Evolutionary conservation across 2,113 vertebrate species (phyloP).

Genomic region (Vireo altiloquus): DNA sequence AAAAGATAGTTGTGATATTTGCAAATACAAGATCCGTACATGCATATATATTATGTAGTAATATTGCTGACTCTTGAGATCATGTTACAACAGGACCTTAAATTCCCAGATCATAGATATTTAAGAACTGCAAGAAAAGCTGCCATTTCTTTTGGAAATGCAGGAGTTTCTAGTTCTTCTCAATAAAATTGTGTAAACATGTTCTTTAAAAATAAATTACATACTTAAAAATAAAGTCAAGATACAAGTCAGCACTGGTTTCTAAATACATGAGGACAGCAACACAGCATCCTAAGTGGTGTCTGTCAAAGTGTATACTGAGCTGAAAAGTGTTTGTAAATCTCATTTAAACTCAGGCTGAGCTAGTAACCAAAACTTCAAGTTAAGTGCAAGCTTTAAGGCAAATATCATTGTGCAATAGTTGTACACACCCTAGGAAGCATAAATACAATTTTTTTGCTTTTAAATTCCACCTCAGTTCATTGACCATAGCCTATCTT

Average conservation of each 20-base stretch:
- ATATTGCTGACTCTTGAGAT: not conserved
- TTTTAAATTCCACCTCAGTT: not conserved
- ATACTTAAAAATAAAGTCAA: not conserved
- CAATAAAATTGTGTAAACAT: not conserved
- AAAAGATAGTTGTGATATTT: not conserved
- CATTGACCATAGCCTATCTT: not conserved
- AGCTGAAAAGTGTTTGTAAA: not conserved
- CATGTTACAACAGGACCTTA: not conserved
- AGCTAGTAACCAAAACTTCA: not conserved
- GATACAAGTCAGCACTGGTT: not conserved
- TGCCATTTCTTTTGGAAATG: not conserved
- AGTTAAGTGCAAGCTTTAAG: not conserved
- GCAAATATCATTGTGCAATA: not conserved
- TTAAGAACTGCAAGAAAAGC: not conserved
- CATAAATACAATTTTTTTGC: not conserved
- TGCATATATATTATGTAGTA: not conserved
- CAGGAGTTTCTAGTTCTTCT: not conserved
- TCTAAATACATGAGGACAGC: not conserved
- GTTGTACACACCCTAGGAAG: not conserved
- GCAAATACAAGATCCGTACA: not conserved
- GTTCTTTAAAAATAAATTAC: not conserved
- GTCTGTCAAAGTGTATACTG: not conserved
- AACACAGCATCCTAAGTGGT: not conserved
- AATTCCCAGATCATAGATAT: not conserved
- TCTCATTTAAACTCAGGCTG: not conserved